These are phyloP conservation scores for Rhagophthalmus giganteus DNA, from an alignment of 2,888 invertebrate genomes.

Conservation along the genomic window DNA sequence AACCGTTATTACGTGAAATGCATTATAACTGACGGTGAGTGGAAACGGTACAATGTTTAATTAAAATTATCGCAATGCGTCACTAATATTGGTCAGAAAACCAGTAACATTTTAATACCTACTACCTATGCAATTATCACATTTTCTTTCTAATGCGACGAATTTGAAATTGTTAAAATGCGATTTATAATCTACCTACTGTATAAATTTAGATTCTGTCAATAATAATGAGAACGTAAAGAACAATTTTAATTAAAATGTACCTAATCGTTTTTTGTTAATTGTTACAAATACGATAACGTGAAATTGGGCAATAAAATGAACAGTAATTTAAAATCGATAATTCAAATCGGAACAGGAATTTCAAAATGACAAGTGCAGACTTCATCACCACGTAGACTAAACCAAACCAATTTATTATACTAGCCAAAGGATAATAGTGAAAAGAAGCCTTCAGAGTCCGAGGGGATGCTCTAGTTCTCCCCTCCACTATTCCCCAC, in stretches of 20 bases:
- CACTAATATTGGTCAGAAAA: too few relatives aligned
- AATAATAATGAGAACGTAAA: too few relatives aligned
- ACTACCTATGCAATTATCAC: too few relatives aligned
- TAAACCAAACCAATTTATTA: conserved; percentile 3
- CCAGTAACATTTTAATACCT: too few relatives aligned
- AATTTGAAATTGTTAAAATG: too few relatives aligned
- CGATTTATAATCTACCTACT: too few relatives aligned
- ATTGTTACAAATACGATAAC: not conserved
- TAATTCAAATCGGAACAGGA: not conserved
- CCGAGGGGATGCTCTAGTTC: conserved; percentile 48
- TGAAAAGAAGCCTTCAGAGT: conserved; percentile 30
- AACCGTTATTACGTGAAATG: too few relatives aligned
- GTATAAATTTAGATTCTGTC: too few relatives aligned
- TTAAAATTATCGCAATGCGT: too few relatives aligned
- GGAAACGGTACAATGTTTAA: too few relatives aligned
- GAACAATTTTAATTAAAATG: not conserved
- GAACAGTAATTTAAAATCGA: not conserved
- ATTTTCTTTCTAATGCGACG: too few relatives aligned
- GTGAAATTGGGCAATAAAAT: not conserved
- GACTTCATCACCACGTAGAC: conserved; percentile 3
- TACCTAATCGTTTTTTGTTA: not conserved
- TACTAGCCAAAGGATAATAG: conserved; percentile 2
- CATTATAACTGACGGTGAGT: too few relatives aligned
- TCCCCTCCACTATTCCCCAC: conserved; percentile 47
- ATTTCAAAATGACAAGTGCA: conserved; percentile 7